Percentiles rank a stretch among this genome's conserved stretches.
phyloP scores from a whole-genome alignment of 2,113 vertebrate species.

The Eudyptes chrysolophus region DNA sequence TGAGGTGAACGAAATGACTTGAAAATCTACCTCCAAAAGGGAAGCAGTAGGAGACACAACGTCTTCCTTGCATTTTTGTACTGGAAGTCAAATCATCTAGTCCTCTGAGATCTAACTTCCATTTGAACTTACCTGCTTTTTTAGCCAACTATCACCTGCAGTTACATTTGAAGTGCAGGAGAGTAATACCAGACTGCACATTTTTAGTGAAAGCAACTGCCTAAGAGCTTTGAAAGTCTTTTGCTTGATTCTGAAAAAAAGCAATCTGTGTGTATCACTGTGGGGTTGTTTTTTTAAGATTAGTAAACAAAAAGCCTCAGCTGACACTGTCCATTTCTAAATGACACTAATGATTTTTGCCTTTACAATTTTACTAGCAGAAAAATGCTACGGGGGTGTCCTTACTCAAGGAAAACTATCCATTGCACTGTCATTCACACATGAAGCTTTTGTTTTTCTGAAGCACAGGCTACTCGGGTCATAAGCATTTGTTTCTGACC shows the following conservation, averaged over 20 bases:
- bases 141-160: background rate
- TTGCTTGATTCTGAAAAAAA: background rate
- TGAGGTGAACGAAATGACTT: background rate
- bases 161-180: background rate
- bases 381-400: background rate
- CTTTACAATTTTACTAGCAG: background rate
- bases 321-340: background rate
- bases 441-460: constrained; percentile 53
- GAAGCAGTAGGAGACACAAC: background rate
- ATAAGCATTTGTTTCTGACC: constrained; percentile 50
- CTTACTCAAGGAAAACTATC: constrained; percentile 3
- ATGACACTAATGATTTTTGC: background rate
- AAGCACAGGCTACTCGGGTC: constrained; percentile 50
- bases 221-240: background rate
- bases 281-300: background rate
- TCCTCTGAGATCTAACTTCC: background rate
- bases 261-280: background rate
- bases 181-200: background rate
- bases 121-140: constrained; percentile 44
- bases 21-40: background rate
- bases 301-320: background rate
- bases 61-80: background rate
- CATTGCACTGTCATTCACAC: constrained; percentile 33
- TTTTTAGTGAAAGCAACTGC: background rate
- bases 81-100: background rate